Evolutionary conservation across 2,797 vertebrate genomes (phyloP).

Genomic region (Naso thynnoides): DNA sequence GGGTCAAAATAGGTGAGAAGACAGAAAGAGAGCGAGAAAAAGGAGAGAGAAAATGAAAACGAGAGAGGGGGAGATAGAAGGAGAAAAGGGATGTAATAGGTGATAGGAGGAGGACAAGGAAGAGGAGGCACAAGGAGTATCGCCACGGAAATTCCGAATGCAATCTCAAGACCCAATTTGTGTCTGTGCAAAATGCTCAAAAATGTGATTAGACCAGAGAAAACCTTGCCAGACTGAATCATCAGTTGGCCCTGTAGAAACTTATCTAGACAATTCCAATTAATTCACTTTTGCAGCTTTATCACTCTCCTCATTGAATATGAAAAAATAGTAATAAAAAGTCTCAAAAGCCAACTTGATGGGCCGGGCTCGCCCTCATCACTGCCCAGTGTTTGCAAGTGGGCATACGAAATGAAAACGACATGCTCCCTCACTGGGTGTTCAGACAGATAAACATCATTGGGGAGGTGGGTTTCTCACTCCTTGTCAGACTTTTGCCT

Average conservation of each 20-base stretch:
- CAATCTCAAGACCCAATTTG: slow-evolving; percentile 61
- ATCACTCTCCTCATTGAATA: slow-evolving; percentile 24
- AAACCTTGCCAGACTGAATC: slow-evolving; percentile 41
- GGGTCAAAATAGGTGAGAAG: slow-evolving; percentile 9
- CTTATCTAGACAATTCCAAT: slow-evolving; percentile 34
- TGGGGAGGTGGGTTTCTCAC: too few species aligned
- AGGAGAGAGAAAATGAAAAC: slow-evolving; percentile 33
- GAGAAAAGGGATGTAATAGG: slow-evolving; percentile 33
- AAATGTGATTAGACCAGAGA: slow-evolving; percentile 48
- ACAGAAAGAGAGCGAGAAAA: slow-evolving; percentile 13
- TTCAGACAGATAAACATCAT: too few species aligned
- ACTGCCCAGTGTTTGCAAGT: too few species aligned
- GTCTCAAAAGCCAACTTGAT: neutral
- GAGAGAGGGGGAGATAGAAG: slow-evolving; percentile 32
- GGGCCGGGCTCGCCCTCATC: too few species aligned
- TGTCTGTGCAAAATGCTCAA: slow-evolving; percentile 41
- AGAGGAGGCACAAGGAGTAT: slow-evolving; percentile 34
- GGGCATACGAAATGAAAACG: too few species aligned
- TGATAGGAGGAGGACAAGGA: slow-evolving; percentile 22
- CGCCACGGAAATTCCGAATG: slow-evolving; percentile 66
- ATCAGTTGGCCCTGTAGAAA: slow-evolving; percentile 28
- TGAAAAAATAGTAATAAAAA: neutral
- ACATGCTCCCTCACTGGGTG: too few species aligned
- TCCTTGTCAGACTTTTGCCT: too few species aligned
- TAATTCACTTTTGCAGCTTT: slow-evolving; percentile 47